A percentile compares a stretch with the other conserved stretches of the same genome.
phyloP scores from a whole-genome alignment of 1,140 invertebrate species.

The Micrasema minimum region DNA sequence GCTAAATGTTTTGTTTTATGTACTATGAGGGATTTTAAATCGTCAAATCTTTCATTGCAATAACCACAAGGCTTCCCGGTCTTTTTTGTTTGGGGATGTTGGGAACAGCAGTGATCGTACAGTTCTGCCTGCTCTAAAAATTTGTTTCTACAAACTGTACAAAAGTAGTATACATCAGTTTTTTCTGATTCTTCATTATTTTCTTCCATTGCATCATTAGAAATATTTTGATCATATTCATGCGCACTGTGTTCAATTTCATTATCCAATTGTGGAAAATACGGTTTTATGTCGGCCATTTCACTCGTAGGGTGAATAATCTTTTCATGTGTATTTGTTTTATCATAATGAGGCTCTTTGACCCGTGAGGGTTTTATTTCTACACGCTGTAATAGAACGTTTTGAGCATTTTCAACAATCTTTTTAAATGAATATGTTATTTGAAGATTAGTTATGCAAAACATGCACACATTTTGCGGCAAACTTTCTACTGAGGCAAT shows the following conservation, averaged over 20 bases:
- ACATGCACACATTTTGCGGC: constrained; percentile 61
- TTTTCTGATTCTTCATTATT: background rate
- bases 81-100: constrained; percentile 57
- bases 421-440: constrained; percentile 63
- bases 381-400: constrained; percentile 48
- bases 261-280: constrained; percentile 1
- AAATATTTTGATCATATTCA: constrained; percentile 5
- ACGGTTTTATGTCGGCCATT: constrained; percentile 5
- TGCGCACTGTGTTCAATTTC: background rate
- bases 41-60: constrained; percentile 64
- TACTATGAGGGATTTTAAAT: constrained; percentile 60
- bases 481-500: constrained; percentile 23
- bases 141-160: constrained; percentile 62
- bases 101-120: constrained; percentile 58
- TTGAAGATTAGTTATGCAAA: constrained; percentile 62
- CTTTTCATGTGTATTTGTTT: constrained; percentile 15
- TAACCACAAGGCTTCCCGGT: constrained; percentile 62
- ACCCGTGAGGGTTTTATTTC: no score
- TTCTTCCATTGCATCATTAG: constrained; percentile 4
- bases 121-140: constrained; percentile 57
- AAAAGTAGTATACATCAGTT: constrained; percentile 43
- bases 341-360: no score
- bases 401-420: constrained; percentile 59
- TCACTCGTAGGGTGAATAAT: constrained; percentile 1
- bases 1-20: constrained; percentile 62